phyloP scores from a whole-genome alignment of 1,140 invertebrate genomes.

The Drosophila parvula region DNA sequence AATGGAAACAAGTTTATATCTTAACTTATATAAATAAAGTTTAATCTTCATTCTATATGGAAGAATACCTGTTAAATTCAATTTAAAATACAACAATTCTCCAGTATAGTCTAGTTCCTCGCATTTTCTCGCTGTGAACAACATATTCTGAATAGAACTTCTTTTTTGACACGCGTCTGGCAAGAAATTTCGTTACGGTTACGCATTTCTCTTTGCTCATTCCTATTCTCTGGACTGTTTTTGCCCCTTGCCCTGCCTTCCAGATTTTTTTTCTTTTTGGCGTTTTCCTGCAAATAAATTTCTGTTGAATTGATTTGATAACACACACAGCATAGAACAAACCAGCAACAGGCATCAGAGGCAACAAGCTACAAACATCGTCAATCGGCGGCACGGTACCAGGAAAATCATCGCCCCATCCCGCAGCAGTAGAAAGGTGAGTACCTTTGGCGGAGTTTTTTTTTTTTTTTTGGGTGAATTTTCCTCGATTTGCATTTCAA shows the following conservation, averaged over 20 bases:
- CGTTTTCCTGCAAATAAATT: slow-evolving; percentile 63
- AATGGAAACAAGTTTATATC: no score
- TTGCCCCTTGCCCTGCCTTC: not conserved
- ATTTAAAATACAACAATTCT: no score
- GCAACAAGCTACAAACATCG: slow-evolving; percentile 53
- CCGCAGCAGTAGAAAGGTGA: slow-evolving; percentile 44
- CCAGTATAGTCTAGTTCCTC: no score
- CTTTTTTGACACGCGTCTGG: slow-evolving; percentile 18
- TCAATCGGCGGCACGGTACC: slow-evolving; percentile 19
- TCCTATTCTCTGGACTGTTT: slow-evolving; percentile 6
- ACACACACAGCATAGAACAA: slow-evolving; percentile 33
- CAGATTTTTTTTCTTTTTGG: slow-evolving; percentile 14
- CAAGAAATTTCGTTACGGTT: slow-evolving; percentile 43
- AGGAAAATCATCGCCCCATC: slow-evolving; percentile 12
- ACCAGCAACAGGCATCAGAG: slow-evolving; percentile 44
- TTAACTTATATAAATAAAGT: not conserved
- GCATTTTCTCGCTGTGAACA: not conserved
- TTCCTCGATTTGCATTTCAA: slow-evolving; percentile 62
- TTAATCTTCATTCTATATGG: not conserved
- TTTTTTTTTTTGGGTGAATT: slow-evolving; percentile 45
- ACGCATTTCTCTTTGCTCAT: slow-evolving; percentile 41
- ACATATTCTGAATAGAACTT: slow-evolving; percentile 24
- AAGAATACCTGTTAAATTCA: not conserved
- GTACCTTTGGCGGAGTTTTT: slow-evolving; percentile 41
- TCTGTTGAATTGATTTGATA: slow-evolving; percentile 51